phyloP scores from a whole-genome alignment of 2,113 vertebrate genomes.

The Pandion haliaetus region DNA sequence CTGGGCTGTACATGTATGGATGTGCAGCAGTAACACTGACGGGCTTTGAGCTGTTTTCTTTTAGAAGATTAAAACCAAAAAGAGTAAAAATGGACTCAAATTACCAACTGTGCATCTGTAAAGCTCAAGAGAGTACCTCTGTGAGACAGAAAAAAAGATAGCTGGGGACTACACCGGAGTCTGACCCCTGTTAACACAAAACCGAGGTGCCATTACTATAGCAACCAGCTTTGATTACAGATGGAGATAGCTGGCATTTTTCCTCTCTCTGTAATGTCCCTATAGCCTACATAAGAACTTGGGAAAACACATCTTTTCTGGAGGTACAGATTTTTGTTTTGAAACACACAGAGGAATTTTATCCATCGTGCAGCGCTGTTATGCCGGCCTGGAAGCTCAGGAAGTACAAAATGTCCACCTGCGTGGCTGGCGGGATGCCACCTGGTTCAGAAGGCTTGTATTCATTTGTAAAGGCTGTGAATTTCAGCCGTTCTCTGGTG shows the following conservation, averaged over 20 bases:
- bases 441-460: fast-evolving
- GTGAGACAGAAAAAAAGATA: not conserved
- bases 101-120: not conserved
- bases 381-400: not conserved
- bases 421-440: fast-evolving
- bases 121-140: not conserved
- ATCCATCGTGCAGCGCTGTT: not conserved
- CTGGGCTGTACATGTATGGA: not conserved
- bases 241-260: not conserved
- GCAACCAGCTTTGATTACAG: not conserved
- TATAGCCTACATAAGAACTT: not conserved
- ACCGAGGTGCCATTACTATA: not conserved
- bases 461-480: not conserved
- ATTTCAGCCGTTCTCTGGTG: not conserved
- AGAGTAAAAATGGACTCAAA: not conserved
- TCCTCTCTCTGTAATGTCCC: not conserved
- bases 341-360: not conserved
- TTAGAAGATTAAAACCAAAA: not conserved
- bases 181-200: not conserved
- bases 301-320: not conserved
- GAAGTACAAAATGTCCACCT: fast-evolving
- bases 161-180: not conserved
- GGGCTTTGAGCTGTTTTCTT: not conserved
- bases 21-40: not conserved
- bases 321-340: not conserved